Percentiles rank a stretch among this genome's conserved stretches.
Evolutionary conservation across 2,113 vertebrate genomes (phyloP).

Genomic region (Tragelaphus buxtoni): DNA sequence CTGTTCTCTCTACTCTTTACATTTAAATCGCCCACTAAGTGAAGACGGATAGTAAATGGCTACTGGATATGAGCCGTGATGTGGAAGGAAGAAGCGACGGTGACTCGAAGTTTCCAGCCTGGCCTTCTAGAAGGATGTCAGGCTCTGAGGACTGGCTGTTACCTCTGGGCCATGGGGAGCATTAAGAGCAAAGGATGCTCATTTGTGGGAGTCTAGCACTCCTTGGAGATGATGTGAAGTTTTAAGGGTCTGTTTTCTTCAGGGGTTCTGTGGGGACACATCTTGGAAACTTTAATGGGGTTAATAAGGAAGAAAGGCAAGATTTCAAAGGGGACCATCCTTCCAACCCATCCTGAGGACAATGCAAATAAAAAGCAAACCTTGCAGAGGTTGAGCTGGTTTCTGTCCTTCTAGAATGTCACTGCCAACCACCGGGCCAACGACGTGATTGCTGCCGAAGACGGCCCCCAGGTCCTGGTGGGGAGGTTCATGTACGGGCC

Average conservation of each 20-base stretch:
- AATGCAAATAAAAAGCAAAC: neutral
- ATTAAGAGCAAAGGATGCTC: neutral
- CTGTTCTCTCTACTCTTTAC: neutral
- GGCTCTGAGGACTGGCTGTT: neutral
- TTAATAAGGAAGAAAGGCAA: neutral
- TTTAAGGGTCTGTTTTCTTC: neutral
- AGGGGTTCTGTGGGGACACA: accelerated
- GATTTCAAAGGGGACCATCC: neutral
- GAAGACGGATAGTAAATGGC: neutral
- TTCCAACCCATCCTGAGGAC: neutral
- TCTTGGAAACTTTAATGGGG: neutral
- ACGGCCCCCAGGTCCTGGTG: conserved; percentile 90
- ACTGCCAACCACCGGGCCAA: conserved; percentile 96
- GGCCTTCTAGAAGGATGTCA: neutral
- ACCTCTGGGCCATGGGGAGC: accelerated
- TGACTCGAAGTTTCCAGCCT: neutral
- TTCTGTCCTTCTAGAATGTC: conserved; percentile 86
- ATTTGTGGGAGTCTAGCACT: accelerated
- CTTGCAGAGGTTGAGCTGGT: neutral
- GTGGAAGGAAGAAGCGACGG: neutral
- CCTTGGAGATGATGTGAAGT: neutral
- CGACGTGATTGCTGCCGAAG: conserved; percentile 93
- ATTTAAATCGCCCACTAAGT: neutral
- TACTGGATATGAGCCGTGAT: neutral
- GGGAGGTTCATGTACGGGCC: conserved; percentile 99